These are phyloP conservation scores for Eulimnadia texana DNA, from an alignment of 1,140 invertebrate species.

Conservation along the genomic window DNA sequence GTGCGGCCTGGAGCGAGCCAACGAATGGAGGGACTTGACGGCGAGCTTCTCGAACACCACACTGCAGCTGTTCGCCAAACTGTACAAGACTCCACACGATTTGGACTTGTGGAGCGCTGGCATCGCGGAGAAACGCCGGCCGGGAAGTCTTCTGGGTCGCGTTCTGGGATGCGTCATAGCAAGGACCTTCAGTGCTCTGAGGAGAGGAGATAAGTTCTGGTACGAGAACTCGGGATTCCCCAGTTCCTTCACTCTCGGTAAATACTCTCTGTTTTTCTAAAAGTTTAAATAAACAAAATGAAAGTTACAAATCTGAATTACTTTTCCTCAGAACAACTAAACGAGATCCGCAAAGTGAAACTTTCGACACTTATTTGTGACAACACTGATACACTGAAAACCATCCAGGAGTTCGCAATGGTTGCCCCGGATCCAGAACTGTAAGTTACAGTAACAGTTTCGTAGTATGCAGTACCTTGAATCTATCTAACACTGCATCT, in stretches of 20 bases:
- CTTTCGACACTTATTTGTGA: conserved; percentile 31
- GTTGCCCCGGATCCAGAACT: conserved; percentile 23
- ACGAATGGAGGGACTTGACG: conserved; percentile 22
- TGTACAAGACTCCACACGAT: conserved; percentile 27
- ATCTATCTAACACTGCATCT: no score
- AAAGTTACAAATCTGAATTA: no score
- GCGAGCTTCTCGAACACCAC: conserved; percentile 24
- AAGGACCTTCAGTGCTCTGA: conserved; percentile 36
- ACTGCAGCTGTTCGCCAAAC: conserved; percentile 20
- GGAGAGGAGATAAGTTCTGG: conserved; percentile 42
- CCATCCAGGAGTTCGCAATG: conserved; percentile 26
- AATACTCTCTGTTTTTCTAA: no score
- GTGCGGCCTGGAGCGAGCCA: conserved; percentile 28
- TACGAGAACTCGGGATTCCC: conserved; percentile 34
- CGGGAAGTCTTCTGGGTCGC: conserved; percentile 35
- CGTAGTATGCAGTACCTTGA: neutral
- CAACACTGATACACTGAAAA: conserved; percentile 32
- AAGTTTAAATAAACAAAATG: no score
- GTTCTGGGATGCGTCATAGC: conserved; percentile 41
- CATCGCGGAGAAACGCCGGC: conserved; percentile 30
- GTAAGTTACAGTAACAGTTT: conserved; percentile 20
- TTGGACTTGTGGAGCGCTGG: conserved; percentile 35
- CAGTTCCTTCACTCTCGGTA: conserved; percentile 26
- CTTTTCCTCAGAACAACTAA: conserved; percentile 32
- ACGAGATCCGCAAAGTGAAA: conserved; percentile 30